phyloP scores from a whole-genome alignment of 2,888 invertebrate species.

The Agrotis puta region DNA sequence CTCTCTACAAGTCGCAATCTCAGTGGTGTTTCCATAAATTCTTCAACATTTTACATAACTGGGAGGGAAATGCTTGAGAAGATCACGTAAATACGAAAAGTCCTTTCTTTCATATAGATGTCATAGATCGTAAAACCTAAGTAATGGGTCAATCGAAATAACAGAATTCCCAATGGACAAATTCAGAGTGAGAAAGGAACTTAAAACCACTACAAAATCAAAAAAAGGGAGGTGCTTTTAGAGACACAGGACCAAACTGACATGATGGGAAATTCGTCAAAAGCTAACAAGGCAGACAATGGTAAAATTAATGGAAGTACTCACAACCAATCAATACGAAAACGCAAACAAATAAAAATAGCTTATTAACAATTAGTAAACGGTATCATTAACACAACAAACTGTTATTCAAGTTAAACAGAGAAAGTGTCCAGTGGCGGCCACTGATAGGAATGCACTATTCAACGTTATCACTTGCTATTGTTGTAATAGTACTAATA shows the following conservation, averaged over 20 bases:
- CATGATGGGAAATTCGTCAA: background rate
- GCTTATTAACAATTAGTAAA: slow-evolving; percentile 20
- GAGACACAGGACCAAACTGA: background rate
- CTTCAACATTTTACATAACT: no score
- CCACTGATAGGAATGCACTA: slow-evolving; percentile 58
- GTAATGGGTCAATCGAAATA: background rate
- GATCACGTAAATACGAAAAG: background rate
- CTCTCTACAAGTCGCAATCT: no score
- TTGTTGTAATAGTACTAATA: slow-evolving; percentile 43
- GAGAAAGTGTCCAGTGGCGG: slow-evolving; percentile 56
- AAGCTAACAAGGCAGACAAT: background rate
- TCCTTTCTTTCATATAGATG: no score
- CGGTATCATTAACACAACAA: slow-evolving; percentile 37
- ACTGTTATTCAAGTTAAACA: slow-evolving; percentile 25
- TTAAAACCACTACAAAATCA: background rate
- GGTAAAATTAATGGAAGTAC: slow-evolving; percentile 17
- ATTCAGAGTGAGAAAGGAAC: no score
- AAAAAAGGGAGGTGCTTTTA: background rate
- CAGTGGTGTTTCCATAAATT: no score
- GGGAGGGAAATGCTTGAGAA: no score
- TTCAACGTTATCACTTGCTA: slow-evolving; percentile 33
- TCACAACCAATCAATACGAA: slow-evolving; percentile 35
- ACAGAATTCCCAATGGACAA: background rate
- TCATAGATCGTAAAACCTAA: background rate
- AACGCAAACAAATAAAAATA: slow-evolving; percentile 27